Evolutionary conservation across 2,888 invertebrate genomes (phyloP).

Genomic region (Cacoxenus indagator): DNA sequence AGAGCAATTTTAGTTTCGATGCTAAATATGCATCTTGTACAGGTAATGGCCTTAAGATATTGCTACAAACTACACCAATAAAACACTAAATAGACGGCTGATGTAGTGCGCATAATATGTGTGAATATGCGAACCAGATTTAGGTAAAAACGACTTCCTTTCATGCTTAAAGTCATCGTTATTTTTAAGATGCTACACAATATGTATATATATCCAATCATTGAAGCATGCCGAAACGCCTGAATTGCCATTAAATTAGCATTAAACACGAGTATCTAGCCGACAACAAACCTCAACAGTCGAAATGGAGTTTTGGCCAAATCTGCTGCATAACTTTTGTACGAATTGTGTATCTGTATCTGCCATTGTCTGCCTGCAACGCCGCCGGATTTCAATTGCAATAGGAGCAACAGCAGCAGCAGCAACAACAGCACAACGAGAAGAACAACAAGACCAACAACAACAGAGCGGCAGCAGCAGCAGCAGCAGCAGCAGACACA

Average conservation of each 20-base stretch:
- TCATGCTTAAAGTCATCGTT: too few species aligned
- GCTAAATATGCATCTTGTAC: too few species aligned
- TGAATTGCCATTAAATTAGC: conserved; percentile 8
- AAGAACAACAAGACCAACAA: conserved; percentile 5
- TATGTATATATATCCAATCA: too few species aligned
- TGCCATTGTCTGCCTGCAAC: conserved; percentile 17
- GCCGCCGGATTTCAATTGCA: background rate
- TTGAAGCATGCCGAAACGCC: background rate
- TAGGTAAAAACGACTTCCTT: too few species aligned
- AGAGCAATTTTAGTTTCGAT: too few species aligned
- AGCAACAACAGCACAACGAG: background rate
- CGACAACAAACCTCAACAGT: background rate
- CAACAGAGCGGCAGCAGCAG: too few species aligned
- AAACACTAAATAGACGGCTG: too few species aligned
- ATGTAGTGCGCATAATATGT: too few species aligned
- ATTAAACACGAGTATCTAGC: conserved; percentile 4
- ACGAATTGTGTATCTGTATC: background rate
- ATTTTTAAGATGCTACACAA: too few species aligned
- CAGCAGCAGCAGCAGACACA: conserved; percentile 14
- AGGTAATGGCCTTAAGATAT: too few species aligned
- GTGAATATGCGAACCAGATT: too few species aligned
- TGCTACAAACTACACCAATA: too few species aligned
- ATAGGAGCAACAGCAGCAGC: background rate
- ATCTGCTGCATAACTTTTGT: background rate
- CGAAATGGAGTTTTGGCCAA: background rate